Conservation (phyloP, 2,113 vertebrate genomes). For the Microcebus murinus region DNA sequence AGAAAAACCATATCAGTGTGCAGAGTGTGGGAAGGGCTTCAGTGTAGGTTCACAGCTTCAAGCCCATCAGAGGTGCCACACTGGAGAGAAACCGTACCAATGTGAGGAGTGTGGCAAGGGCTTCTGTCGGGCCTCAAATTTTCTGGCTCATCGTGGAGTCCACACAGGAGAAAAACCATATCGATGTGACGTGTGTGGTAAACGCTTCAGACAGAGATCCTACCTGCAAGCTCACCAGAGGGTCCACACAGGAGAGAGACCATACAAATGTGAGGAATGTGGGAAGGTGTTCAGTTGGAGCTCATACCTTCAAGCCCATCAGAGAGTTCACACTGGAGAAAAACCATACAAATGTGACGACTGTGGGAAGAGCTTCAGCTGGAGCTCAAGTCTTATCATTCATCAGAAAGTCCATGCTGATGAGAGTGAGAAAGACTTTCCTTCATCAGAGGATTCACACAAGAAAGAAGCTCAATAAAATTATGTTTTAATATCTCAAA, state of each 20-base stretch:
- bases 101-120: slow-evolving; percentile 76
- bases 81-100: slow-evolving; percentile 74
- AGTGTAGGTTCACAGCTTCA: slow-evolving; percentile 70
- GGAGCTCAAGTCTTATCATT: slow-evolving; percentile 75
- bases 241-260: slow-evolving; percentile 77
- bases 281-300: slow-evolving; percentile 77
- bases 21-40: slow-evolving; percentile 62
- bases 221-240: slow-evolving; percentile 76
- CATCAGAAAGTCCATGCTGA: slow-evolving; percentile 72
- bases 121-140: slow-evolving; percentile 75
- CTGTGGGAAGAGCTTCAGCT: slow-evolving; percentile 79
- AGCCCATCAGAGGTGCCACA: slow-evolving; percentile 74
- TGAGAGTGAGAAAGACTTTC: slow-evolving; percentile 10
- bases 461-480: background rate
- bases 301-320: slow-evolving; percentile 75
- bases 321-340: slow-evolving; percentile 76
- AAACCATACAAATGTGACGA: slow-evolving; percentile 74
- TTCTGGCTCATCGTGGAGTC: slow-evolving; percentile 72
- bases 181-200: slow-evolving; percentile 69
- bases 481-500: background rate
- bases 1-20: slow-evolving; percentile 65
- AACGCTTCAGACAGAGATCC: slow-evolving; percentile 75
- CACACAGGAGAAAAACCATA: slow-evolving; percentile 77
- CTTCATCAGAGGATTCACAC: background rate
- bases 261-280: slow-evolving; percentile 74